Evolutionary conservation across 2,113 vertebrate species (phyloP), one percentile per base, ranked within the genome.

Genomic region (Oryzias celebensis): DNA sequence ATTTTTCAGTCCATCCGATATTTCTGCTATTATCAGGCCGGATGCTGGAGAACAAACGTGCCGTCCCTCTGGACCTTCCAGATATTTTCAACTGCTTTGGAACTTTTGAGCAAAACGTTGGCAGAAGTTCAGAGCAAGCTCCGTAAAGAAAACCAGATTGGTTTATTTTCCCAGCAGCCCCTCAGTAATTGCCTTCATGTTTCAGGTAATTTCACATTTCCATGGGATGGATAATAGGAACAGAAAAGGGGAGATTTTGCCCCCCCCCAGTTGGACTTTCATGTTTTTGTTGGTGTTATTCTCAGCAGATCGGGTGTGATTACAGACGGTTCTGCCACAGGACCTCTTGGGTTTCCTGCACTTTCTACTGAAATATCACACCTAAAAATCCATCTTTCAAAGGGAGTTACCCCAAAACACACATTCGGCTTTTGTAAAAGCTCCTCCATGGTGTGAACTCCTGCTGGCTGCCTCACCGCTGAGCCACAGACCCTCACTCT

Each of bases 61-160:
- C 69, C 73, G 58, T 63, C 60, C 66, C 71, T 77, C 86, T 85
- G 85, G 81, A 88, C 85, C 84, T 76, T 65, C 47, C 68, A 48
- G 68, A 45, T 57, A 71, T 85, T 85, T 87, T 52, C 71, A 82
- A 89, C 83, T 87, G 77, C 71, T 68, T 54, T 50, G 68, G 80
- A 82, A 87, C 70, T 83, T 78, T 78, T 72, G 52, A 14, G 57
- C 57, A 58, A 71, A 61, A 63, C 43, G 54, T 65, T 91, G 89
- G 89, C 87, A 85, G 59, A 16, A 80, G 84, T 88, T 90, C 89
- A 91, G 84, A 88, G 73, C 66, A 83, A 71, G 68, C 75, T 87
- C 88, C 87, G 86, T 87, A 85, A 91, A 88, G 83, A 86, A 86
- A 87, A 86, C 80, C 88, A 90, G 84, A 88, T 89, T 88, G 87